Conservation (phyloP, 2,113 vertebrate species). For the Cyprinus carpio region DNA sequence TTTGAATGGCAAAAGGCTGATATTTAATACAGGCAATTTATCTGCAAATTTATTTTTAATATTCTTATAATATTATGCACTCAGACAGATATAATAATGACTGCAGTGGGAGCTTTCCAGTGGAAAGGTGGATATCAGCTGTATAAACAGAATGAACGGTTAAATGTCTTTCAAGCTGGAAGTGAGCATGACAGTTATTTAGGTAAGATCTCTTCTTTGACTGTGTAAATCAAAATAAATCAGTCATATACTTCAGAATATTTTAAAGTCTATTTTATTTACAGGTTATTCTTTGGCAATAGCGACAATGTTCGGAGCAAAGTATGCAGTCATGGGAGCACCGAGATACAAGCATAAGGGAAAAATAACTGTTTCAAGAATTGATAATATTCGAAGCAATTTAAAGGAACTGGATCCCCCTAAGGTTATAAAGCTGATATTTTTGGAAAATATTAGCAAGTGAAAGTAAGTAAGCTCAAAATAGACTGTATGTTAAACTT, state of each 20-base stretch:
- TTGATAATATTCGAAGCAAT: accelerated
- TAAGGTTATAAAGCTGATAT: not conserved
- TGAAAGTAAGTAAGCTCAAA: not conserved
- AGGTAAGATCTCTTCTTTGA: constrained; percentile 55
- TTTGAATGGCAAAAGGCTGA: too few relatives aligned
- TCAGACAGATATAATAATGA: constrained; percentile 56
- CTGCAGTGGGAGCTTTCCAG: constrained; percentile 68
- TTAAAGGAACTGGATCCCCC: not conserved
- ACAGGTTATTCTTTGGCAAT: constrained; percentile 74
- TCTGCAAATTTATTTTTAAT: too few relatives aligned
- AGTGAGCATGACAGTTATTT: constrained; percentile 67
- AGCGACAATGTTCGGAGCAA: accelerated
- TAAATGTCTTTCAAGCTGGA: not conserved
- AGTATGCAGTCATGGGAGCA: constrained; percentile 66
- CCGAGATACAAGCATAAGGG: constrained; percentile 71
- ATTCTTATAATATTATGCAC: not conserved
- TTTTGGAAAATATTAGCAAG: not conserved
- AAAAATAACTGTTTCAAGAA: constrained; percentile 48
- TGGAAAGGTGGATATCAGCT: constrained; percentile 70
- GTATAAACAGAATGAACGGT: not conserved
- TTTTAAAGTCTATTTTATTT: not conserved
- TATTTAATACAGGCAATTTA: too few relatives aligned
- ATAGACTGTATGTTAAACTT: not conserved
- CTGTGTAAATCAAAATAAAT: not conserved
- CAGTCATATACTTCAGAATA: not conserved